Evolutionary conservation across 2,113 vertebrate genomes (phyloP).

Genomic region (Ophthalmolycus amberensis): DNA sequence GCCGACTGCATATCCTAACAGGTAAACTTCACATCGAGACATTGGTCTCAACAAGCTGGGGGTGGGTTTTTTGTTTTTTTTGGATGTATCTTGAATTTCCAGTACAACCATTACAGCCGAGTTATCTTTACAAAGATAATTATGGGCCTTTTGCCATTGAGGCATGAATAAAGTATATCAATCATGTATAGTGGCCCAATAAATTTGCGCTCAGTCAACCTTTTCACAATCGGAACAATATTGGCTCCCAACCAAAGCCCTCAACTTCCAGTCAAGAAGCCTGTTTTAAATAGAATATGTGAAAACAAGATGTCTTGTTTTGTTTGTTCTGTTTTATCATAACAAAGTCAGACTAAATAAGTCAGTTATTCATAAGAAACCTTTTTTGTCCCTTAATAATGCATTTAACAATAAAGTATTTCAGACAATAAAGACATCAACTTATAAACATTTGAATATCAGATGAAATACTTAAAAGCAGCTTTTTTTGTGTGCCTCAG

Average conservation of each 20-base stretch:
- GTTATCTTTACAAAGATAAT: constrained; percentile 35
- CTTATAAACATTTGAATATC: constrained; percentile 60
- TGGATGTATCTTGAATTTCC: constrained; percentile 14
- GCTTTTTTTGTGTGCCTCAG: constrained; percentile 20
- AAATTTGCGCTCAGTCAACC: constrained; percentile 41
- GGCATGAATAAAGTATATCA: constrained; percentile 41
- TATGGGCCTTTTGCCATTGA: constrained; percentile 6
- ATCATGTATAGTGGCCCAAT: constrained; percentile 47
- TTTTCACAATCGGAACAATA: constrained; percentile 33
- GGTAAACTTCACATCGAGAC: neutral
- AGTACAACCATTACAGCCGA: constrained; percentile 9
- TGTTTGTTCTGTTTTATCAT: constrained; percentile 19
- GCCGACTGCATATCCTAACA: neutral
- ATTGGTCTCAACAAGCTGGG: neutral
- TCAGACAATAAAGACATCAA: constrained; percentile 47
- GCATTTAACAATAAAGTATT: constrained; percentile 49
- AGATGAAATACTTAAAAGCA: constrained; percentile 60
- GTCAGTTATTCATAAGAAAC: constrained; percentile 24
- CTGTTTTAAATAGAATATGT: constrained; percentile 13
- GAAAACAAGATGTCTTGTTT: neutral
- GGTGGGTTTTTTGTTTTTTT: neutral
- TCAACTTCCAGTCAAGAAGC: neutral
- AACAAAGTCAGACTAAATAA: constrained; percentile 25
- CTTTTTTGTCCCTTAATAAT: neutral
- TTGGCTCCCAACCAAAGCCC: constrained; percentile 24